Conservation (phyloP, 2,797 vertebrate genomes). For the Selene dorsalis region DNA sequence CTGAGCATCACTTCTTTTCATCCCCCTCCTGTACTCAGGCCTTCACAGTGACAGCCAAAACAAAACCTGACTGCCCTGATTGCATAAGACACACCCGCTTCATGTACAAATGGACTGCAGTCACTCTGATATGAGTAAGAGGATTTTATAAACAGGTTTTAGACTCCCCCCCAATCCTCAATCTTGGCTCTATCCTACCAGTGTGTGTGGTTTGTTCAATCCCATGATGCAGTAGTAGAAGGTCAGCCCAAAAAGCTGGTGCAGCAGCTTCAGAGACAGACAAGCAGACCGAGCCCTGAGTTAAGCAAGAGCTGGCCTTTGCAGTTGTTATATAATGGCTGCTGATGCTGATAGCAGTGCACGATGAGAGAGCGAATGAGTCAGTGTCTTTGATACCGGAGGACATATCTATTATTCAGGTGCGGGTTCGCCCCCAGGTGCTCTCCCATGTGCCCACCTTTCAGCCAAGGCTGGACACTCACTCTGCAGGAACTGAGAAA, state of each 20-base stretch:
- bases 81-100: constrained; percentile 61
- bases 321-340: constrained; percentile 73
- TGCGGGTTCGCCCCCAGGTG: constrained; percentile 41
- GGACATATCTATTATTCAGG: constrained; percentile 74
- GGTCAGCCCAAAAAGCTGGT: constrained; percentile 36
- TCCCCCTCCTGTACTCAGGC: constrained; percentile 52
- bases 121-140: constrained; percentile 52
- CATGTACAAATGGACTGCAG: constrained; percentile 29
- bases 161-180: constrained; percentile 24
- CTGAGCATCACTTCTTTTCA: constrained; percentile 16
- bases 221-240: constrained; percentile 21
- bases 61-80: constrained; percentile 50
- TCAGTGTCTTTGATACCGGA: constrained; percentile 58
- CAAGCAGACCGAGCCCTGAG: constrained; percentile 10
- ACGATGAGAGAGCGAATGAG: constrained; percentile 59
- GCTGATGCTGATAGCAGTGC: constrained; percentile 49
- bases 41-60: constrained; percentile 60
- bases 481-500: neutral
- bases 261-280: constrained; percentile 29
- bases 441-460: constrained; percentile 37
- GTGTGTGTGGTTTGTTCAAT: constrained; percentile 29
- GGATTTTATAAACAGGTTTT: constrained; percentile 63
- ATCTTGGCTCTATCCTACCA: constrained; percentile 28
- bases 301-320: constrained; percentile 52
- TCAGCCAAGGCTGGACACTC: constrained; percentile 22